These are phyloP conservation scores for Halcyon badia DNA, from an alignment of 2,797 vertebrate species.

Conservation along the genomic window DNA sequence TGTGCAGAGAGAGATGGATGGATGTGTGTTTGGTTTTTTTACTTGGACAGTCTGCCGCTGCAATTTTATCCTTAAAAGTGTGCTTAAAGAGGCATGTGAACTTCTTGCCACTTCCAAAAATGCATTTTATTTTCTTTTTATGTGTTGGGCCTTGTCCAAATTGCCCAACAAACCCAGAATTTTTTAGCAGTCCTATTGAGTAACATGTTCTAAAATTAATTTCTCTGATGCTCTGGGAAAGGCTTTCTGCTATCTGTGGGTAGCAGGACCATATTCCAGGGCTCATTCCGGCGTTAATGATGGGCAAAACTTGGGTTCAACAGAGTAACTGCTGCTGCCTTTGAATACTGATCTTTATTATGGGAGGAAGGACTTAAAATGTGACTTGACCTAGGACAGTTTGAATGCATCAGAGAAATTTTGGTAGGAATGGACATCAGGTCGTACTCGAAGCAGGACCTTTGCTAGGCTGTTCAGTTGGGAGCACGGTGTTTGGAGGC, in stretches of 20 bases:
- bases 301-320: neutral
- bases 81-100: neutral
- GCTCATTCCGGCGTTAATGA: neutral
- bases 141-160: neutral
- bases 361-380: neutral
- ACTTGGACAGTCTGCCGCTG: neutral
- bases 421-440: neutral
- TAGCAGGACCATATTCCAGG: neutral
- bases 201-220: neutral
- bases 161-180: neutral
- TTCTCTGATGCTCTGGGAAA: neutral
- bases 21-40: neutral
- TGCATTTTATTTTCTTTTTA: neutral
- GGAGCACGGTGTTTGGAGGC: neutral
- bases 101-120: neutral
- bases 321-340: neutral
- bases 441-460: neutral
- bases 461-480: neutral
- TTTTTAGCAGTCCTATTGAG: neutral
- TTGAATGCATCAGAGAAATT: neutral
- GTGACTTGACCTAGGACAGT: neutral
- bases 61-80: neutral
- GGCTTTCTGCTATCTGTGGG: neutral
- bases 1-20: neutral
- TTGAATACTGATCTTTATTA: neutral